A percentile compares a stretch with the other conserved stretches of the same genome.
Conservation (phyloP, 2,888 invertebrate genomes). For the Archips crataeganus region DNA sequence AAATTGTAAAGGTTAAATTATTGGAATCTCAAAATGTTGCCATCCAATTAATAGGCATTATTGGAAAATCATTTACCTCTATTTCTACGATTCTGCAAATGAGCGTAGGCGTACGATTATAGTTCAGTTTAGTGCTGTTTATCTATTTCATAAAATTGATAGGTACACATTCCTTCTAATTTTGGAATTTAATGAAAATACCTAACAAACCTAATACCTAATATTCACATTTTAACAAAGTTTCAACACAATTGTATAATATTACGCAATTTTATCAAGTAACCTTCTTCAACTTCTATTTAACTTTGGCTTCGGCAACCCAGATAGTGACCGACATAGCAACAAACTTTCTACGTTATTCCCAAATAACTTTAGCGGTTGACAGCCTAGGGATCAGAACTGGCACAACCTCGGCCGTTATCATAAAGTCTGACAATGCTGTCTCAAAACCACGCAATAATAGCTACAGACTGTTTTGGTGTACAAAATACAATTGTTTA, state of each 20-base stretch:
- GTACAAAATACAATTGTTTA: slow-evolving; percentile 35
- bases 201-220: background rate
- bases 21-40: background rate
- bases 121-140: background rate
- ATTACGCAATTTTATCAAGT: background rate
- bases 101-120: background rate
- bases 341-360: slow-evolving; percentile 5
- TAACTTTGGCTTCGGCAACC: background rate
- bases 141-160: background rate
- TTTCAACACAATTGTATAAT: background rate
- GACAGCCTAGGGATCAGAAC: background rate
- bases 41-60: background rate
- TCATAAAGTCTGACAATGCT: background rate
- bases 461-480: background rate
- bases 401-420: background rate
- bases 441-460: background rate
- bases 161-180: background rate
- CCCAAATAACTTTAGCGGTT: background rate
- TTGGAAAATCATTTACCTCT: background rate
- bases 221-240: background rate
- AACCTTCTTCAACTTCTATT: background rate
- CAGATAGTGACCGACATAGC: background rate
- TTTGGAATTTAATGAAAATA: background rate
- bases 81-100: background rate
- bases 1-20: background rate